A percentile compares a stretch with the other conserved stretches of the same genome.
Conservation (phyloP, 2,888 invertebrate species). For the Bursaphelenchus okinawaensis region DNA sequence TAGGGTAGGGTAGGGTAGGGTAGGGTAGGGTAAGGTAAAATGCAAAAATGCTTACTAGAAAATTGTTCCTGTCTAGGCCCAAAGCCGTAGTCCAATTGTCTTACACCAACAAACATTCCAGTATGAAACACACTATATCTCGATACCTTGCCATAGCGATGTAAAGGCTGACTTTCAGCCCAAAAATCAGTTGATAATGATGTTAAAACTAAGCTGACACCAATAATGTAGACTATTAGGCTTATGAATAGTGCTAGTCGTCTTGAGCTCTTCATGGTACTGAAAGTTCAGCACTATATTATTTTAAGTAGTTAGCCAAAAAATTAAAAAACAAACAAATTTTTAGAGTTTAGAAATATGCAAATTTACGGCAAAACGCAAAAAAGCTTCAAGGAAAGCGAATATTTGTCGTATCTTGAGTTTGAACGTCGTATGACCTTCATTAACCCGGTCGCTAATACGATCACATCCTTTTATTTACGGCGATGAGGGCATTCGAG, state of each 20-base stretch:
- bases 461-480: background rate
- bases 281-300: too few relatives aligned
- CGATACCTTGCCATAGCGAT: slow-evolving; percentile 25
- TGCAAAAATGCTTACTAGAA: slow-evolving; percentile 24
- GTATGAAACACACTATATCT: slow-evolving; percentile 22
- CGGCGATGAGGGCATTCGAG: too few relatives aligned
- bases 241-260: slow-evolving; percentile 20
- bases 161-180: slow-evolving; percentile 20
- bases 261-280: slow-evolving; percentile 7
- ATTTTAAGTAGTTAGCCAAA: too few relatives aligned
- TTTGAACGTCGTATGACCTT: background rate
- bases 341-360: too few relatives aligned
- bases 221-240: slow-evolving; percentile 26
- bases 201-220: slow-evolving; percentile 26
- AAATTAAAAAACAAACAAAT: too few relatives aligned
- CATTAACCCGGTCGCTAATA: background rate
- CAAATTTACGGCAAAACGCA: too few relatives aligned
- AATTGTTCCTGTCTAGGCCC: slow-evolving; percentile 28
- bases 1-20: too few relatives aligned
- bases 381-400: too few relatives aligned
- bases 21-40: too few relatives aligned
- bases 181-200: slow-evolving; percentile 34
- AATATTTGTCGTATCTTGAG: background rate
- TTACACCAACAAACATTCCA: slow-evolving; percentile 29
- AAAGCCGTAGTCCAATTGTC: slow-evolving; percentile 31